Evolutionary conservation across 2,888 invertebrate species (phyloP), one percentile per base, ranked within the genome.

Genomic region (Alloscopus bannaensis): DNA sequence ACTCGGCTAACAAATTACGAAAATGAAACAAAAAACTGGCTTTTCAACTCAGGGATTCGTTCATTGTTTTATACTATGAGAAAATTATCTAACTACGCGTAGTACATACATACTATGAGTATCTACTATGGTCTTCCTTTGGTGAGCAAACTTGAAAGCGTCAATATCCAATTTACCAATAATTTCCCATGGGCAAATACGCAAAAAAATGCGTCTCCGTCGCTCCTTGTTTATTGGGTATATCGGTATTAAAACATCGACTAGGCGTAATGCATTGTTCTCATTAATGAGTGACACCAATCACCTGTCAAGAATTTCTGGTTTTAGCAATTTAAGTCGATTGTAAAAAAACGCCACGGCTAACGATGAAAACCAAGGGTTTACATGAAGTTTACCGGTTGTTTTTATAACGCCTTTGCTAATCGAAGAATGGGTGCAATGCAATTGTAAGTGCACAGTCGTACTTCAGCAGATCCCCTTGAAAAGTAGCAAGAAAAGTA

Each of bases 1-100:
- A 22, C n/a, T 16, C 18, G 4, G 18, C 6, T 29, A 59, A 6
- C 8, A 2, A 18, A 28, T 13, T 8, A 11, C 20, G 24, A 55
- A 22, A 26, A 55, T n/a, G 8, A 18, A 18, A 62, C 16, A 28
- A 65, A 65, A 52, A 65, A 65, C 64, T 45, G n/a, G 64, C 28
- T 47, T 65, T 65, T 65, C 64, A 65, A 47, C 45, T 47, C 24
- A 65, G n/a, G n/a, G 13, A 36, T n/a, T 62, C 40, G n/a, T 22
- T 36, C 13, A 29, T 29, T 45, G 36, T 8, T 13, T 36, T 8
- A 13, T 36, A 36, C 13, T 36, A 13, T 36, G 36, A 36, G 6
- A 36, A 6, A 36, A 36, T 6, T 36, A 36, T 36, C 6, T 36
- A 36, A 8, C 36, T 13, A 6, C 6, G 36, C 13, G 36, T 8